Base-by-base conservation (phyloP, 2,113 vertebrate species). In the Boleophthalmus pectinirostris region DNA sequence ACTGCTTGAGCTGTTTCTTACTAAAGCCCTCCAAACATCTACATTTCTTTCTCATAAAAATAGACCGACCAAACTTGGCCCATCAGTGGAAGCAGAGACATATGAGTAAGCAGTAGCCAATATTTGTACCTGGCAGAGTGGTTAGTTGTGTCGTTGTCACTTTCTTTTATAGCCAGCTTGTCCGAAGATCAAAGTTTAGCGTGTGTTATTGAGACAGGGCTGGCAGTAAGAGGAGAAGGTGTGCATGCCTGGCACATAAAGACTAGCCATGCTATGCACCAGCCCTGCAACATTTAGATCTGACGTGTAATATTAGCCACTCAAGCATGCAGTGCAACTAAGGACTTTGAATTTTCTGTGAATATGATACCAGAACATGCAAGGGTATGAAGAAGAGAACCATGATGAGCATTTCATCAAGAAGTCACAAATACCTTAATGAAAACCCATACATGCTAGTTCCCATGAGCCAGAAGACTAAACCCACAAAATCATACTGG, bases 61-160 rank as follows among this genome's bases (percentile, higher is more conserved):
- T 91, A 90, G 84, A 85, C 65, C 65, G 43, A 78, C 85, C 74
- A 86, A 79, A 72, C 85, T 85, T 86, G 82, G 87, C 49, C 21
- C 15, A 69, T 66, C 45, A 69, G 23, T 58, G 58, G 64, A 53
- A 75, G 16, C 68, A 57, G 46, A 18, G 73, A 81, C 85, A 83
- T 77, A 81, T 88, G 84, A 65, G 53, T 15, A 21, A 18, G 69
- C 0, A 45, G 72, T 47, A 77, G 72, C 25, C 61, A 60, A 43
- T 68, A 24, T 38, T 70, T 82, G 43, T 77, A 85, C 84, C 84
- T 85, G 86, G 81, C 82, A 83, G 67, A 20, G 18, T 6, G n/a
- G 25, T 46, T 68, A 66, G 66, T 74, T 51, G 49, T 58, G 70
- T 77, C 38, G 72, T 80, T 82, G 45, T 81, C 81, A 69, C 79